Conservation (phyloP, 2,888 invertebrate species). For the Toxonevra muliebris region DNA sequence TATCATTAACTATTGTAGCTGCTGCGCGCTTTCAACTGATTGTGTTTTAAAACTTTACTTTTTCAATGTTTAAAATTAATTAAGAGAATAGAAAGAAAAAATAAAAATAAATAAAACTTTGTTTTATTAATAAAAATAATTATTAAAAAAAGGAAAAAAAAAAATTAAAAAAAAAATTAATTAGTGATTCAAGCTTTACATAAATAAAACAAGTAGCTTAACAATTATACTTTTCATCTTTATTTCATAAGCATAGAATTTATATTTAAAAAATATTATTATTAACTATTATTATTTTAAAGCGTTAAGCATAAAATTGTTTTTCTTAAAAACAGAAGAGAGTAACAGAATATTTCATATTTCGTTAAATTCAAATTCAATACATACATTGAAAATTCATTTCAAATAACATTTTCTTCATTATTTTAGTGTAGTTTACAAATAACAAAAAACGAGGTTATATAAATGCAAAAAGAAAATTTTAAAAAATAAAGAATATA, state of each 20-base stretch:
- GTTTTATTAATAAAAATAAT: neutral
- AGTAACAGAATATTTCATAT: neutral
- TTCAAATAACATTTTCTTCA: neutral
- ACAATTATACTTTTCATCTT: slow-evolving; percentile 6
- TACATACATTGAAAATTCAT: no score
- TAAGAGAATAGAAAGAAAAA: slow-evolving; percentile 30
- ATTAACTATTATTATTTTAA: slow-evolving; percentile 19
- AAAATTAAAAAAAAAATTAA: slow-evolving; percentile 27
- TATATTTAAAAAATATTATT: neutral
- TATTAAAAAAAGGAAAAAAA: slow-evolving; percentile 29
- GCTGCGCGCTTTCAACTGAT: no score
- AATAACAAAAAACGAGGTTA: neutral
- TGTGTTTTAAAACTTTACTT: slow-evolving; percentile 32
- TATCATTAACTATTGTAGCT: no score
- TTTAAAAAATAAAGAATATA: neutral
- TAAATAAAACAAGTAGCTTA: slow-evolving; percentile 19
- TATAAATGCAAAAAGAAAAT: neutral
- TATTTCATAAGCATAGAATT: no score
- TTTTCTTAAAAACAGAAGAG: slow-evolving; percentile 11
- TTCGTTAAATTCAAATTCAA: no score
- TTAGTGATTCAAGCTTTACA: no score
- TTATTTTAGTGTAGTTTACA: neutral
- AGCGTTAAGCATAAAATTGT: neutral
- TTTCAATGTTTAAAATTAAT: slow-evolving; percentile 37
- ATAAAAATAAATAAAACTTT: slow-evolving; percentile 8